Conservation (phyloP, 2,888 invertebrate genomes). For the Octonoba sinensis region DNA sequence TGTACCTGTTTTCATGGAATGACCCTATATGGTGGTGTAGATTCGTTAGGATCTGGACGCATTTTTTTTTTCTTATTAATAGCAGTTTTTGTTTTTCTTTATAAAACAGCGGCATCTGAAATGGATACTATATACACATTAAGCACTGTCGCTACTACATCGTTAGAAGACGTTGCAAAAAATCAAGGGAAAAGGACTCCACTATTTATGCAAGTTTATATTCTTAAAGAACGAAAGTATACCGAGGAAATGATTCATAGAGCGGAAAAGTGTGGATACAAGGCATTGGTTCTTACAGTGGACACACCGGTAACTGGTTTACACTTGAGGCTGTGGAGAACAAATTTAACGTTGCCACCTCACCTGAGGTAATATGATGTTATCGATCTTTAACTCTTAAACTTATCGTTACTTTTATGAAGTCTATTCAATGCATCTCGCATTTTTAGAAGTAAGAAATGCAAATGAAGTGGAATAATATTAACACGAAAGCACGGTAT, state of each 20-base stretch:
- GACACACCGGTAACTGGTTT: constrained; percentile 79
- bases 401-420: too few species aligned
- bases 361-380: constrained; percentile 80
- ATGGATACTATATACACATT: constrained; percentile 83
- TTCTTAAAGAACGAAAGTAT: constrained; percentile 82
- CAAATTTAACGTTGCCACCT: constrained; percentile 84
- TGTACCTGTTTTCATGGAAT: too few species aligned
- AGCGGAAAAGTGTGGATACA: constrained; percentile 87
- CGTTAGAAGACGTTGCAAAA: constrained; percentile 87
- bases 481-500: too few species aligned
- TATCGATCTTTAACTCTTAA: too few species aligned
- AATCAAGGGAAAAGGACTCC: constrained; percentile 82
- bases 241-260: constrained; percentile 81
- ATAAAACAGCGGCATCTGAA: constrained; percentile 80
- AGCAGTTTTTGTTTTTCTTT: too few species aligned
- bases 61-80: too few species aligned
- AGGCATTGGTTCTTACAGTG: constrained; percentile 87
- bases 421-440: too few species aligned
- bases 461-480: too few species aligned
- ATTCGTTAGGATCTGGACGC: too few species aligned
- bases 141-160: constrained; percentile 87
- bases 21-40: too few species aligned
- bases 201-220: constrained; percentile 94
- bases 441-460: too few species aligned
- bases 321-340: constrained; percentile 79